These are phyloP conservation scores for Mormyrus hasselquistii DNA, from an alignment of 2,797 vertebrate species.

Conservation along the genomic window DNA sequence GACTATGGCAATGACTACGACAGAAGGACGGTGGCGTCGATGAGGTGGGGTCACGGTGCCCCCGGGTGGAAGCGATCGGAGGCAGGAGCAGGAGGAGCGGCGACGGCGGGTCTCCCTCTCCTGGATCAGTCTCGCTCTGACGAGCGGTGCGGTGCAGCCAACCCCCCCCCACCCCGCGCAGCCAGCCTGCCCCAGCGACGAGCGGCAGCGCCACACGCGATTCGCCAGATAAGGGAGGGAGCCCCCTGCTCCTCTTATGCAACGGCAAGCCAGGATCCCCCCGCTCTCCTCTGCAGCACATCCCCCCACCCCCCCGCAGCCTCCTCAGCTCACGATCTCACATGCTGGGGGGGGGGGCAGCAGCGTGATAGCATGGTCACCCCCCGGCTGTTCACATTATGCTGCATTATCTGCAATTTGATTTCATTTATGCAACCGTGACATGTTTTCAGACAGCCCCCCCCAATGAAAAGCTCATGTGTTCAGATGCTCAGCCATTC, in stretches of 20 bases:
- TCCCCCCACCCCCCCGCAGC: slow-evolving; percentile 1
- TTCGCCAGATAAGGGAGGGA: slow-evolving; percentile 72
- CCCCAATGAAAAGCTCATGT: background rate
- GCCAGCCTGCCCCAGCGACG: slow-evolving; percentile 62
- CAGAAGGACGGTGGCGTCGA: background rate
- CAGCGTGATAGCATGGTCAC: background rate
- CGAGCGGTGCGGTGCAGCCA: slow-evolving; percentile 46
- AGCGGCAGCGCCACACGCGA: slow-evolving; percentile 61
- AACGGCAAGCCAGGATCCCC: slow-evolving; percentile 30
- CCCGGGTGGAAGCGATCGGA: background rate
- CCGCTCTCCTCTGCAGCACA: background rate
- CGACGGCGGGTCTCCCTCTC: slow-evolving; percentile 69
- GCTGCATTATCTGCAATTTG: background rate
- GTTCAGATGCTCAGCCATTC: background rate
- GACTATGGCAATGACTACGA: slow-evolving; percentile 28
- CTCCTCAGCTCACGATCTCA: background rate
- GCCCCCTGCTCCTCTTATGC: slow-evolving; percentile 39
- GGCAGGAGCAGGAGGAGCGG: slow-evolving; percentile 30
- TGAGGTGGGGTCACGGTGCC: background rate
- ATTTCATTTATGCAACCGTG: background rate
- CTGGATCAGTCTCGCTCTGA: slow-evolving; percentile 59
- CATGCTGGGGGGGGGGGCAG: background rate
- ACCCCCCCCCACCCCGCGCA: slow-evolving; percentile 33
- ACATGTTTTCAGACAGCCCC: background rate
- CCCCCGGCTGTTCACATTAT: background rate